A percentile compares a stretch with the other conserved stretches of the same genome.
phyloP scores from a whole-genome alignment of 2,888 invertebrate genomes.

The Amphiduros pacificus region DNA sequence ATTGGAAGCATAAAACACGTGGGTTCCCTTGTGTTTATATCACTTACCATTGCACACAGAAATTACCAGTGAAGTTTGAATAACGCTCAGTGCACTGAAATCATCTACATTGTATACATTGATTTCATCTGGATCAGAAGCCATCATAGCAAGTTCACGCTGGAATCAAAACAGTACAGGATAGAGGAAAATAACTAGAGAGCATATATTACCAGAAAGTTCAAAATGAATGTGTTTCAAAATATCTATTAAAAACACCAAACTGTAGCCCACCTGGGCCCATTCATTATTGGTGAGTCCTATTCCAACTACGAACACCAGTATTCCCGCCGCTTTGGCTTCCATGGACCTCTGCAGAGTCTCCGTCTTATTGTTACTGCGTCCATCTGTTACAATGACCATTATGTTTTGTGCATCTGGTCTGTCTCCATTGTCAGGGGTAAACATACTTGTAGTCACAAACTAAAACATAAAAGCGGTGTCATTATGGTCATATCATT shows the following conservation, averaged over 20 bases:
- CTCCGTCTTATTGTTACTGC: conserved; percentile 4
- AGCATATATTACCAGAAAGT: too few species aligned
- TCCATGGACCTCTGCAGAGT: conserved; percentile 8
- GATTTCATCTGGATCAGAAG: conserved; percentile 42
- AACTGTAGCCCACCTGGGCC: too few species aligned
- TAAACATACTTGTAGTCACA: neutral
- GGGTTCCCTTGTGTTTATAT: too few species aligned
- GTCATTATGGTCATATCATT: too few species aligned
- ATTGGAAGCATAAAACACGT: too few species aligned
- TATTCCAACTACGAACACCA: conserved; percentile 11
- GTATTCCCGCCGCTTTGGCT: neutral
- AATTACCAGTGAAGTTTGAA: conserved; percentile 38
- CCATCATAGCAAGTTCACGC: conserved; percentile 40
- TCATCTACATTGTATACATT: conserved; percentile 44
- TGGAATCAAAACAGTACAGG: too few species aligned
- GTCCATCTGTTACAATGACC: conserved; percentile 16
- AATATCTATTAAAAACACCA: too few species aligned
- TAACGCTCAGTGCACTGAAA: conserved; percentile 36
- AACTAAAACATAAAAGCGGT: neutral
- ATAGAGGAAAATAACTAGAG: too few species aligned
- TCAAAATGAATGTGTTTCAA: too few species aligned
- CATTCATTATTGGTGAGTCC: conserved; percentile 1
- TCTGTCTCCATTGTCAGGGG: conserved; percentile 5
- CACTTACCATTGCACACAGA: conserved; percentile 46
- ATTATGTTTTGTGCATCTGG: conserved; percentile 1